Evolutionary conservation across 2,888 invertebrate species (phyloP).

Genomic region (Platerodrilus igneus): DNA sequence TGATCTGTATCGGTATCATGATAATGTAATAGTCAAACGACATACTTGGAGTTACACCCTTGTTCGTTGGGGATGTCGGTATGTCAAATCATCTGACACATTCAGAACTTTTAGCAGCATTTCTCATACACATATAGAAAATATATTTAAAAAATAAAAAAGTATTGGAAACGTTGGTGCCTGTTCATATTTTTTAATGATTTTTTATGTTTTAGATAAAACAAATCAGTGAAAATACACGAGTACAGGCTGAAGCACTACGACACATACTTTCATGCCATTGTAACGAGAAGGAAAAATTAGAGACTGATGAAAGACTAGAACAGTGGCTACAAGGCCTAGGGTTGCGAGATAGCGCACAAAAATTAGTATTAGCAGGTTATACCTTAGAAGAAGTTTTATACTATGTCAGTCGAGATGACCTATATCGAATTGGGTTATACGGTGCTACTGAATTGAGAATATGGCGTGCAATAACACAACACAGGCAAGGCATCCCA

Average conservation of each 20-base stretch:
- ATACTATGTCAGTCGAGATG: constrained; percentile 73
- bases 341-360: constrained; percentile 63
- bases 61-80: too few relatives aligned
- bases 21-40: too few relatives aligned
- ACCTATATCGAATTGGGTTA: constrained; percentile 72
- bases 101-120: too few relatives aligned
- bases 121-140: too few relatives aligned
- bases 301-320: constrained; percentile 54
- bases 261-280: constrained; percentile 38
- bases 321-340: constrained; percentile 68
- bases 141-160: too few relatives aligned
- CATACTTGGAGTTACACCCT: too few relatives aligned
- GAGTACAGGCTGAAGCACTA: constrained; percentile 33
- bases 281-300: constrained; percentile 39
- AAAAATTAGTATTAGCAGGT: constrained; percentile 66
- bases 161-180: too few relatives aligned
- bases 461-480: constrained; percentile 77
- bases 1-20: too few relatives aligned
- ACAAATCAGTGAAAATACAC: constrained; percentile 35
- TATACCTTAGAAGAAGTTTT: constrained; percentile 78
- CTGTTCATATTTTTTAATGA: too few relatives aligned
- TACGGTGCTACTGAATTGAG: constrained; percentile 80
- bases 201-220: constrained; percentile 38
- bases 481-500: constrained; percentile 53
- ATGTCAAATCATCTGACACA: too few relatives aligned